These are phyloP conservation scores for Choristoneura rosaceana DNA, from an alignment of 2,888 invertebrate species.

Conservation along the genomic window DNA sequence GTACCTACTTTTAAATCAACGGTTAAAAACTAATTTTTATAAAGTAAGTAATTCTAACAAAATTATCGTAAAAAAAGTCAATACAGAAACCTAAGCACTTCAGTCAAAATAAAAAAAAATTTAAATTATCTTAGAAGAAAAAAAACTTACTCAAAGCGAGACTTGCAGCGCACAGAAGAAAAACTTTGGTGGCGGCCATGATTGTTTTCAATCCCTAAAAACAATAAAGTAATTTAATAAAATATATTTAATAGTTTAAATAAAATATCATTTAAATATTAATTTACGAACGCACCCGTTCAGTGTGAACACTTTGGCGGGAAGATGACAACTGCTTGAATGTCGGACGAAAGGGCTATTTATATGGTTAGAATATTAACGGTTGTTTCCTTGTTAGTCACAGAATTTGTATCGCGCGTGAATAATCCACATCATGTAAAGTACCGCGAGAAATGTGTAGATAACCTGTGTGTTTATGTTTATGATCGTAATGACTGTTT, in stretches of 20 bases:
- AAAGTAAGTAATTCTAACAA: too few relatives aligned
- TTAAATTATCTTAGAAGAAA: not conserved
- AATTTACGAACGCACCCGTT: constrained; percentile 43
- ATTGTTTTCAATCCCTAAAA: constrained; percentile 23
- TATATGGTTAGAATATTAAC: constrained; percentile 32
- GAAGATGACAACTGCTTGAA: constrained; percentile 29
- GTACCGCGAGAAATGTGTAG: constrained; percentile 27
- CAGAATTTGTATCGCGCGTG: constrained; percentile 10
- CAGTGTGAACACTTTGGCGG: constrained; percentile 39
- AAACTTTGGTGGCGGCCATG: constrained; percentile 31
- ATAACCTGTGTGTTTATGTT: constrained; percentile 4
- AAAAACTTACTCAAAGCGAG: constrained; percentile 33
- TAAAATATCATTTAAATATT: not conserved
- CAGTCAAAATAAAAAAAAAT: too few relatives aligned
- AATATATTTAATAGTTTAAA: not conserved
- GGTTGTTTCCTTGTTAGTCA: constrained; percentile 37
- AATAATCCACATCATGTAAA: constrained; percentile 30
- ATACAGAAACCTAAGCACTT: too few relatives aligned
- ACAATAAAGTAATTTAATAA: not conserved
- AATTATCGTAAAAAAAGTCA: too few relatives aligned
- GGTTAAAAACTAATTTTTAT: too few relatives aligned
- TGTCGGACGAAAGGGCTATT: constrained; percentile 28
- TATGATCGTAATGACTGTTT: constrained; percentile 7
- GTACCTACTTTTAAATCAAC: too few relatives aligned
- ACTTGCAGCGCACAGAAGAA: constrained; percentile 22